These are phyloP conservation scores for Clitarchus hookeri DNA, from an alignment of 2,888 invertebrate species.

Conservation along the genomic window DNA sequence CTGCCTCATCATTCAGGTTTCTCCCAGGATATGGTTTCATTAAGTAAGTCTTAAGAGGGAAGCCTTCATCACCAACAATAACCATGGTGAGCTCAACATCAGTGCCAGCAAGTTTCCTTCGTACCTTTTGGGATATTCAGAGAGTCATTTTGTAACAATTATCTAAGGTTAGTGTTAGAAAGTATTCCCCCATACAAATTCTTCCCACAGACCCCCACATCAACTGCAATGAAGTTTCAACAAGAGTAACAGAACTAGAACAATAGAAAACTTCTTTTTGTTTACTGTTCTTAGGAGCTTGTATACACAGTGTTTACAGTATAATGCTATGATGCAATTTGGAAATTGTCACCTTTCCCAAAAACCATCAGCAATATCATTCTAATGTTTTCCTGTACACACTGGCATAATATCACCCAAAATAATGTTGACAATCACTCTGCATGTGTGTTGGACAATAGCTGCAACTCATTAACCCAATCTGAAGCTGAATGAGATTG, in stretches of 20 bases:
- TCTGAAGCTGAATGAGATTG: constrained; percentile 6
- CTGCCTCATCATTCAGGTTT: constrained; percentile 17
- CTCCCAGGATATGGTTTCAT: constrained; percentile 18
- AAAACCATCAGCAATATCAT: not conserved
- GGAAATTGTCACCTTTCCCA: not conserved
- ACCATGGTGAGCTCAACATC: constrained; percentile 3
- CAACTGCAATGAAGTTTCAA: not conserved
- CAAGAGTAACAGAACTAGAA: not conserved
- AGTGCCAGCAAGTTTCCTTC: not conserved
- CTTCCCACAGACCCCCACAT: not conserved
- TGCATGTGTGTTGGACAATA: not conserved
- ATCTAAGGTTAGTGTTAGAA: not conserved
- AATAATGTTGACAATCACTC: not conserved
- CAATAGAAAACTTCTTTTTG: not conserved
- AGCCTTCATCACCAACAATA: constrained; percentile 9
- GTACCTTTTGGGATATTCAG: not conserved
- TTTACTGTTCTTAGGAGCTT: not conserved
- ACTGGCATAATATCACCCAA: not conserved
- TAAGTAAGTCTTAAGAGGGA: constrained; percentile 23
- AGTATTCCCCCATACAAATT: too few relatives aligned
- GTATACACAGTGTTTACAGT: not conserved
- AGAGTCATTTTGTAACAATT: not conserved
- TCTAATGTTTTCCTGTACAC: not conserved
- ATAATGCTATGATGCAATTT: not conserved
- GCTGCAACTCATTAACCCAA: not conserved